Percentiles rank a stretch among this genome's conserved stretches.
Evolutionary conservation across 2,797 vertebrate species (phyloP).

Genomic region (Leptodactylus fallax): DNA sequence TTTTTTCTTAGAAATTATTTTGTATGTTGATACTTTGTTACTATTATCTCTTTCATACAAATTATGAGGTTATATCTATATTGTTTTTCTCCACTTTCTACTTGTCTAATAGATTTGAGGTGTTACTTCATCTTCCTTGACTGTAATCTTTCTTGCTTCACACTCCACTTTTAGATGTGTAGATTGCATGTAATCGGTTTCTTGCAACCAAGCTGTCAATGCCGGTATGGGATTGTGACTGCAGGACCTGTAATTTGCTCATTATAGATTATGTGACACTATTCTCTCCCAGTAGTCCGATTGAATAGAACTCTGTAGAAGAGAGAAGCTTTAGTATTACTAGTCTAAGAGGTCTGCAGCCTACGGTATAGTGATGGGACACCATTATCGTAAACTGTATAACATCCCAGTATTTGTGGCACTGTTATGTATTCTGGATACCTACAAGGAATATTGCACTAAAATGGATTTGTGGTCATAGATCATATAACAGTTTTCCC

Average conservation of each 20-base stretch:
- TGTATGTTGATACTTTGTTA: neutral
- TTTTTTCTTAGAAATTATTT: neutral
- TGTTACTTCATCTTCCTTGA: neutral
- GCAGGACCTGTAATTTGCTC: constrained; percentile 25
- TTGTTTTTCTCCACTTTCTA: neutral
- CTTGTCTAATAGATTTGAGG: neutral
- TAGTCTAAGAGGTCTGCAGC: neutral
- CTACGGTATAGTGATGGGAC: neutral
- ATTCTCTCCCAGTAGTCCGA: neutral
- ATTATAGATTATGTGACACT: constrained; percentile 57
- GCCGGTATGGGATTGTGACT: neutral
- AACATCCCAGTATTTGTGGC: neutral
- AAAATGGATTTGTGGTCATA: neutral
- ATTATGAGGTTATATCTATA: neutral
- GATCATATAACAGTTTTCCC: neutral
- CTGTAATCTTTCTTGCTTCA: neutral
- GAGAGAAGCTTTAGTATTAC: neutral
- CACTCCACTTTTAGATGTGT: neutral
- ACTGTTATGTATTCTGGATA: neutral
- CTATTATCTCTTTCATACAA: neutral
- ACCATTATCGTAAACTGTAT: neutral
- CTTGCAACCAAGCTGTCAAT: constrained; percentile 23
- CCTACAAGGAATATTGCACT: neutral
- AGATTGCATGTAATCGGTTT: constrained; percentile 16
- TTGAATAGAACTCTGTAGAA: constrained; percentile 3